These are phyloP conservation scores for Clupea harengus DNA, from an alignment of 2,113 vertebrate genomes.

Conservation along the genomic window DNA sequence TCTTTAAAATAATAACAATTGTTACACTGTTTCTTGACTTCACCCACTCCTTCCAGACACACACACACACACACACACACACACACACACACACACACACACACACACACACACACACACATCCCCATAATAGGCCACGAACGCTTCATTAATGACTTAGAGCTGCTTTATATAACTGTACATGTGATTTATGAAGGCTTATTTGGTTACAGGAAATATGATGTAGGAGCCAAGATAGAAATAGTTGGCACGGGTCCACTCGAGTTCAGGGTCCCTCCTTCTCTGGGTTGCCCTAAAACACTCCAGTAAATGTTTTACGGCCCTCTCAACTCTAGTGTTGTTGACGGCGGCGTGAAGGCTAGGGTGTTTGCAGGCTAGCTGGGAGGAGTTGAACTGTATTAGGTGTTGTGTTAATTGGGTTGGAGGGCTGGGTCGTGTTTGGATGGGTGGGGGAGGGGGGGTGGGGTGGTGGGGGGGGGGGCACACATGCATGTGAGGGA, in stretches of 20 bases:
- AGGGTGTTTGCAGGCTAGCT: no score
- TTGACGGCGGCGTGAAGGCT: no score
- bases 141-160: conserved; percentile 66
- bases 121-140: conserved; percentile 61
- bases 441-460: background rate
- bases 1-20: conserved; percentile 62
- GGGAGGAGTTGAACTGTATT: no score
- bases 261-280: conserved; percentile 26
- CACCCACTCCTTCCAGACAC: conserved; percentile 26
- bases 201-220: conserved; percentile 69
- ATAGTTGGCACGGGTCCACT: conserved; percentile 9
- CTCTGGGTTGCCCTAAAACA: conserved; percentile 21
- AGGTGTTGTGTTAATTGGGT: no score
- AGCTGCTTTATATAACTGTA: conserved; percentile 62
- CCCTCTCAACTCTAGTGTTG: no score
- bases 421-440: background rate
- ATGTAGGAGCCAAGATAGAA: conserved; percentile 48
- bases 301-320: background rate
- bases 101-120: conserved; percentile 37
- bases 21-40: conserved; percentile 54
- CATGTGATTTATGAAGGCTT: conserved; percentile 63
- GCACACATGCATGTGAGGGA: background rate
- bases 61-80: background rate
- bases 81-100: background rate
- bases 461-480: background rate